A percentile compares a stretch with the other conserved stretches of the same genome.
phyloP scores from a whole-genome alignment of 2,113 vertebrate genomes.

The Promerops cafer region DNA sequence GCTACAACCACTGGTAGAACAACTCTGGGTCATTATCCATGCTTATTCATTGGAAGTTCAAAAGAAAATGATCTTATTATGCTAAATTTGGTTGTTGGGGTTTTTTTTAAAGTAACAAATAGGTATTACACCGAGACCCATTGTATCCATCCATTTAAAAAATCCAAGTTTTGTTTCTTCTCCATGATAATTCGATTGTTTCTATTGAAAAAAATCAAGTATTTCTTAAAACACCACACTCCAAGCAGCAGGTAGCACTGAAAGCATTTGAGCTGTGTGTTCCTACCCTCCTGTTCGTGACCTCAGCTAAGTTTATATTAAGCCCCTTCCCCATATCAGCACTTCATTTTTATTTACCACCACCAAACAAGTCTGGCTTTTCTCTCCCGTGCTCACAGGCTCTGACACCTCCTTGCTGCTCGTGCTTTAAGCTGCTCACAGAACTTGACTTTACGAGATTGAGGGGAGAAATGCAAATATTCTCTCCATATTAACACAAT shows the following conservation, averaged over 20 bases:
- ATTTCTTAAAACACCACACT: not conserved
- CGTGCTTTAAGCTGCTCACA: not conserved
- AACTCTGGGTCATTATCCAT: not conserved
- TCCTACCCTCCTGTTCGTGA: not conserved
- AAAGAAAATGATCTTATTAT: not conserved
- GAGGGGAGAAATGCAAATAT: not conserved
- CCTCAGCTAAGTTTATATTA: not conserved
- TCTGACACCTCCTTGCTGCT: not conserved
- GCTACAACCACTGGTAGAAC: not conserved
- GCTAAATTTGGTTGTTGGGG: not conserved
- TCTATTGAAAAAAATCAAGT: not conserved
- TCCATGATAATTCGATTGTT: not conserved
- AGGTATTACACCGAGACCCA: not conserved
- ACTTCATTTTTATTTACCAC: not conserved
- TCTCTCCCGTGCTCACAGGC: not conserved
- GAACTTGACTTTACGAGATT: not conserved
- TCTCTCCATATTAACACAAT: not conserved
- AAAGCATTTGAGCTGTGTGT: not conserved
- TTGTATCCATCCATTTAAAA: not conserved
- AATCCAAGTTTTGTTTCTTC: not conserved
- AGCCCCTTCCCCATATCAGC: conserved; percentile 5
- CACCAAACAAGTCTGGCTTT: not conserved
- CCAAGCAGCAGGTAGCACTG: not conserved
- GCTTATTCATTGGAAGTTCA: not conserved
- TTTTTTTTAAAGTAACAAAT: not conserved